Evolutionary conservation across 2,797 vertebrate species (phyloP).

Genomic region (Anguilla pacifica): DNA sequence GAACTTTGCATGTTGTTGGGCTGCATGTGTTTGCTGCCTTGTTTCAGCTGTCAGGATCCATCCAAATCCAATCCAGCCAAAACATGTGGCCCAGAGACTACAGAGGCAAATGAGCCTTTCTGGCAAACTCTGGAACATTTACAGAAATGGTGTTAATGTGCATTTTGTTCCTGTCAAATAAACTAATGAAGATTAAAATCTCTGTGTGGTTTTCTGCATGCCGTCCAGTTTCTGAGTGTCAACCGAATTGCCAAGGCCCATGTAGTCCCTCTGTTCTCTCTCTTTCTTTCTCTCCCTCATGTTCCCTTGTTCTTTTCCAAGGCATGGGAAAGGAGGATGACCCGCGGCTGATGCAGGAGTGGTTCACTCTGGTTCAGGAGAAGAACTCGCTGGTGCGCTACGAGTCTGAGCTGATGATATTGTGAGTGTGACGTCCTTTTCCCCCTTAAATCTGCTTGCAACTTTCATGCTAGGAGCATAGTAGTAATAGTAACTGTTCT

Average conservation of each 20-base stretch:
- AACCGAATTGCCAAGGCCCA: conserved; percentile 75
- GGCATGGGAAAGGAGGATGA: conserved; percentile 99
- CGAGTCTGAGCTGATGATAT: conserved; percentile 98
- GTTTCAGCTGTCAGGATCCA: too few relatives aligned
- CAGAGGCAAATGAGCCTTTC: too few relatives aligned
- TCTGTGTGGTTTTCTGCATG: conserved; percentile 52
- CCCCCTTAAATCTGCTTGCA: not conserved
- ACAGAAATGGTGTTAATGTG: too few relatives aligned
- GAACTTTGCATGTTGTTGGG: too few relatives aligned
- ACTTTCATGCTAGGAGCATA: not conserved
- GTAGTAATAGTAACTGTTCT: not conserved
- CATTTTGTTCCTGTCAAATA: too few relatives aligned
- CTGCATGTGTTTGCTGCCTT: too few relatives aligned
- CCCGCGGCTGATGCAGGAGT: conserved; percentile 98
- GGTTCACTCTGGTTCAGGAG: conserved; percentile 98
- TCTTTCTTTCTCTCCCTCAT: conserved; percentile 32
- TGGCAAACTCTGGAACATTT: too few relatives aligned
- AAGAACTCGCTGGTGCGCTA: conserved; percentile 98
- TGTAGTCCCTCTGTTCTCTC: conserved; percentile 29
- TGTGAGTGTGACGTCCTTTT: conserved; percentile 78
- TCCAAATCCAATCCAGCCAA: too few relatives aligned
- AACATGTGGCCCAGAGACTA: too few relatives aligned
- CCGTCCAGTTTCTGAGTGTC: conserved; percentile 55
- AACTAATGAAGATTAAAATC: too few relatives aligned
- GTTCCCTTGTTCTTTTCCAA: conserved; percentile 59